phyloP scores from a whole-genome alignment of 2,888 invertebrate species.

The Diploptera punctata region DNA sequence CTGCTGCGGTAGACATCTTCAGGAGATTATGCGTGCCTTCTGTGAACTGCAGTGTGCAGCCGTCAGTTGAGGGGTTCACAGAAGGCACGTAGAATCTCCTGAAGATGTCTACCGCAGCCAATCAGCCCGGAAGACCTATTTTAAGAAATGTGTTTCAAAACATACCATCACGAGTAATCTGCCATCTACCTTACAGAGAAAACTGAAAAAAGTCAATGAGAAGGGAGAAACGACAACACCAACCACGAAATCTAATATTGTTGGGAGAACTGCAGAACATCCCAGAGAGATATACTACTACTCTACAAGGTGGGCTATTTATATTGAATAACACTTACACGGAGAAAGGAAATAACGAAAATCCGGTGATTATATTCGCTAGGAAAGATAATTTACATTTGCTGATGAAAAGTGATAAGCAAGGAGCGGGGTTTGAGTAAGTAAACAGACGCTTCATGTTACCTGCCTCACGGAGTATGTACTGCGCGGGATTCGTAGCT shows the following conservation, averaged over 20 bases:
- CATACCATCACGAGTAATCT: no score
- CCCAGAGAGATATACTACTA: not conserved
- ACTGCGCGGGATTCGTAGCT: no score
- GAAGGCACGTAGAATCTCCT: no score
- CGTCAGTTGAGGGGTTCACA: no score
- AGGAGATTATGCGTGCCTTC: no score
- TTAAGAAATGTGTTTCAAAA: not conserved
- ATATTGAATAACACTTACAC: not conserved
- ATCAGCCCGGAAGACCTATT: no score
- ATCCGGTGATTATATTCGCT: not conserved
- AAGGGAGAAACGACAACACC: not conserved
- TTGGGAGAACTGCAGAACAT: not conserved
- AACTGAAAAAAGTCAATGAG: no score
- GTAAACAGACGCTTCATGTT: no score
- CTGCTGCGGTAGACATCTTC: no score
- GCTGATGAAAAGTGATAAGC: not conserved
- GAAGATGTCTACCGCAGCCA: no score
- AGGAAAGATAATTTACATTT: not conserved
- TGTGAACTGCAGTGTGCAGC: no score
- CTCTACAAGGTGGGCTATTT: not conserved
- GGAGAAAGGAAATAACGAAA: not conserved
- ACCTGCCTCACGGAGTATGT: not conserved
- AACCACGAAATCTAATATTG: not conserved
- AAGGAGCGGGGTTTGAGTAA: no score
- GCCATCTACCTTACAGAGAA: not conserved